phyloP scores from a whole-genome alignment of 2,113 vertebrate species.

The Antechinus flavipes region DNA sequence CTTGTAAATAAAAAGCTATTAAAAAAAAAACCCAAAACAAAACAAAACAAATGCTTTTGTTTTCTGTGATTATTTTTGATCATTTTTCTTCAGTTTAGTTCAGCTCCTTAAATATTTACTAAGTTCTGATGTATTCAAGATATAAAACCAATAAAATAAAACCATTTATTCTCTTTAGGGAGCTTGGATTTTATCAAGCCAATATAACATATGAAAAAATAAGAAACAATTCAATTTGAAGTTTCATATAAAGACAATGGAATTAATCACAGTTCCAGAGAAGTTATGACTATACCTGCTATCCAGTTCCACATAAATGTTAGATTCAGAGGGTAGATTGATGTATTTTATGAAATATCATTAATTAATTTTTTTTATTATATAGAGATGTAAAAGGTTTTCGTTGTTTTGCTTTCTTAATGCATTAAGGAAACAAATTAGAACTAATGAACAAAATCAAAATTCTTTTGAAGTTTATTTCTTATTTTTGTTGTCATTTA shows the following conservation, averaged over 20 bases:
- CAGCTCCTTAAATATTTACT: no score
- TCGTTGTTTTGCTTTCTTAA: background rate
- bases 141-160: no score
- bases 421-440: background rate
- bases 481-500: conserved; percentile 44
- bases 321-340: background rate
- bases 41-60: no score
- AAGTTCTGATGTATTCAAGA: no score
- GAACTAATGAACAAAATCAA: conserved; percentile 2
- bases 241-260: background rate
- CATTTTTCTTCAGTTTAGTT: no score
- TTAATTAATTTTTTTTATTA: background rate
- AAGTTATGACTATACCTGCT: background rate
- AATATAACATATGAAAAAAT: no score
- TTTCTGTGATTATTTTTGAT: no score
- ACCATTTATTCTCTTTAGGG: no score
- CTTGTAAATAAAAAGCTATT: no score
- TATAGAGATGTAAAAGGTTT: background rate
- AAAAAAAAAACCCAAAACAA: no score
- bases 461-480: background rate
- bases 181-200: no score
- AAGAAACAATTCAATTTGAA: no score
- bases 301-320: background rate
- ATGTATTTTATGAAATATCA: background rate
- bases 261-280: background rate